Evolutionary conservation across 2,113 vertebrate species (phyloP).

Genomic region (Isichthys henryi): DNA sequence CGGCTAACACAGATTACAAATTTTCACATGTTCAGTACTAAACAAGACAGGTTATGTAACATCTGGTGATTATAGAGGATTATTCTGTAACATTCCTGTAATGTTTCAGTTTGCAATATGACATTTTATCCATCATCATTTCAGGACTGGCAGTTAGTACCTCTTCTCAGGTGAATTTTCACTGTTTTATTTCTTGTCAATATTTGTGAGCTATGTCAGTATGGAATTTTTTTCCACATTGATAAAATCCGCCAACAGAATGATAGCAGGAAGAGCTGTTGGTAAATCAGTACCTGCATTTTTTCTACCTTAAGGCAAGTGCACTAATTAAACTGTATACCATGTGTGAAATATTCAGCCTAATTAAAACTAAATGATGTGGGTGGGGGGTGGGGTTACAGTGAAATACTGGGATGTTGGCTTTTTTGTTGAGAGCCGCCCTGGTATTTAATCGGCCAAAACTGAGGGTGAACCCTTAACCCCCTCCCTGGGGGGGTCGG

Average conservation of each 20-base stretch:
- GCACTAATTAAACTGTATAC: not conserved
- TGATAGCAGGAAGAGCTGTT: not conserved
- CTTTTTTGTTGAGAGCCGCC: constrained; percentile 25
- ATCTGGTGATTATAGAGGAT: not conserved
- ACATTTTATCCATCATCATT: not conserved
- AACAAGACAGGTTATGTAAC: not conserved
- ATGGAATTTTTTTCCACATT: not conserved
- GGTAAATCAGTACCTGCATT: not conserved
- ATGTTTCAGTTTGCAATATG: not conserved
- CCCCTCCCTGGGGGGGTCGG: not conserved
- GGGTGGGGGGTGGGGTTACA: not conserved
- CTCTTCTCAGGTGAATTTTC: not conserved
- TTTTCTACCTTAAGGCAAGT: not conserved
- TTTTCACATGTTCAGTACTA: not conserved
- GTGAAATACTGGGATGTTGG: constrained; percentile 28
- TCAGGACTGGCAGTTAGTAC: not conserved
- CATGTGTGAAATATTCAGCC: not conserved
- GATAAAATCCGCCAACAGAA: not conserved
- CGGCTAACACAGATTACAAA: not conserved
- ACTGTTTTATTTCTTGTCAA: not conserved
- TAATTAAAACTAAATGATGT: constrained; percentile 4
- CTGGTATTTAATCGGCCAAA: constrained; percentile 34
- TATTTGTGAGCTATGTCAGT: not conserved
- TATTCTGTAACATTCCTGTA: not conserved
- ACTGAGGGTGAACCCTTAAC: constrained; percentile 17